Percentiles rank a stretch among this genome's conserved stretches.
Conservation (phyloP, 2,797 vertebrate genomes). For the Rousettus madagascariensis region DNA sequence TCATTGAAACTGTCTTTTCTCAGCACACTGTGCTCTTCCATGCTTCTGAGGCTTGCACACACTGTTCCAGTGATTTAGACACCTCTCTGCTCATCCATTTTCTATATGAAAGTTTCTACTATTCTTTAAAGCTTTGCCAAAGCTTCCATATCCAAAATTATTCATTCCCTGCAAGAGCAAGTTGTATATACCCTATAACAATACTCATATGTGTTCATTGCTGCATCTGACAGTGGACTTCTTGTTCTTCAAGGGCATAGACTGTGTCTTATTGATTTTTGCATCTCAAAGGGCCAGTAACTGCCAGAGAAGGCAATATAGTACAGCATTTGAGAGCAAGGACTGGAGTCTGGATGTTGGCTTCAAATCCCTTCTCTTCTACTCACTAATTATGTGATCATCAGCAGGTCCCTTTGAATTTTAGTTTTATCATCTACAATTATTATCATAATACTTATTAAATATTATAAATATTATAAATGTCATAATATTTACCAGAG, state of each 20-base stretch:
- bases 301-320: not conserved
- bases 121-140: conserved; percentile 17
- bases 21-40: not conserved
- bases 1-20: not conserved
- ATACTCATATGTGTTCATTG: not conserved
- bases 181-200: not conserved
- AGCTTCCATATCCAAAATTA: not conserved
- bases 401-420: not conserved
- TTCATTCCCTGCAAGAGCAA: not conserved
- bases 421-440: not conserved
- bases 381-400: not conserved
- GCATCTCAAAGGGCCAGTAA: not conserved
- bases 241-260: not conserved
- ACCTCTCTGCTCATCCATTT: not conserved
- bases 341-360: not conserved
- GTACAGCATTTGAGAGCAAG: not conserved
- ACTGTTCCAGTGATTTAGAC: not conserved
- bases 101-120: not conserved
- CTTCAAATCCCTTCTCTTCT: not conserved
- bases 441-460: not conserved
- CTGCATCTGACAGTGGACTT: not conserved
- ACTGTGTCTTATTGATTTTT: not conserved
- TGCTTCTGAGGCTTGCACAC: not conserved
- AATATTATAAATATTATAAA: not conserved
- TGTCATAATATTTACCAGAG: not conserved